Evolutionary conservation across 2,797 vertebrate species (phyloP).

Genomic region (Numenius phaeopus): DNA sequence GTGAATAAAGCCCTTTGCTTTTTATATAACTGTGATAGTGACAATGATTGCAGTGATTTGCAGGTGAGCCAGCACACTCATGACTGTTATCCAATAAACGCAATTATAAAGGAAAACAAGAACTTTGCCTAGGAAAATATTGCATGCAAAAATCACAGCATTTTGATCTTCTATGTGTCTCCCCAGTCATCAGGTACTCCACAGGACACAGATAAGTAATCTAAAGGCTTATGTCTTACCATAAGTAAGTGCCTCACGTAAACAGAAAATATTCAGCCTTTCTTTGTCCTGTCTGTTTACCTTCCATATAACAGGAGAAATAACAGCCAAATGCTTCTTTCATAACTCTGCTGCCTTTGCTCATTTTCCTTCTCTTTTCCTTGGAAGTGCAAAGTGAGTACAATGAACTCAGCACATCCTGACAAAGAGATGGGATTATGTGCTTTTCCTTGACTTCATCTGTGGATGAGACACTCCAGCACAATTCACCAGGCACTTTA

Average conservation of each 20-base stretch:
- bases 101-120: not conserved
- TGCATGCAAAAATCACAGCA: not conserved
- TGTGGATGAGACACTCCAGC: not conserved
- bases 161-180: not conserved
- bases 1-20: not conserved
- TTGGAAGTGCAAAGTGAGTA: not conserved
- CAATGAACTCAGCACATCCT: not conserved
- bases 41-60: not conserved
- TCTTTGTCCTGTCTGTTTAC: not conserved
- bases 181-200: not conserved
- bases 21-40: not conserved
- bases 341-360: not conserved
- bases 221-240: not conserved
- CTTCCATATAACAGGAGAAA: not conserved
- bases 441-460: not conserved
- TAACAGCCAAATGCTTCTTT: not conserved
- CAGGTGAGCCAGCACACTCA: not conserved
- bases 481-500: slow-evolving; percentile 7
- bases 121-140: not conserved
- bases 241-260: not conserved
- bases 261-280: not conserved
- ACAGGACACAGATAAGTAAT: not conserved
- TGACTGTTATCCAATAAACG: not conserved
- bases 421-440: not conserved
- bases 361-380: not conserved